Evolutionary conservation across 2,888 invertebrate species (phyloP).

Genomic region (Nezara viridula): DNA sequence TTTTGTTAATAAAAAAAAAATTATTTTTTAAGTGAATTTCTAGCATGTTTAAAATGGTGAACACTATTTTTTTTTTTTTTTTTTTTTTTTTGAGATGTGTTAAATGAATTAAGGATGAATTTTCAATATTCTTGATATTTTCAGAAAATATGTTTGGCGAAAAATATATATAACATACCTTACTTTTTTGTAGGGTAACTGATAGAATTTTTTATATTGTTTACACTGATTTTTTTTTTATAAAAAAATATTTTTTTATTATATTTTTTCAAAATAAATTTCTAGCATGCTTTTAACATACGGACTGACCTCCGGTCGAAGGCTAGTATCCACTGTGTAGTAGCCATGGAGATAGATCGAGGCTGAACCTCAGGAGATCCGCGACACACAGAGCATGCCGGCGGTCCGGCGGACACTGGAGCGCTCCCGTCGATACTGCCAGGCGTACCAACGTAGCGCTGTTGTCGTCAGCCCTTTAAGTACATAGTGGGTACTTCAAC

Average conservation of each 20-base stretch:
- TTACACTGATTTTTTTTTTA: background rate
- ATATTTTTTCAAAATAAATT: background rate
- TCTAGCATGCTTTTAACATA: background rate
- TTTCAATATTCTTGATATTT: no score
- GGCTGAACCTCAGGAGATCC: slow-evolving; percentile 68
- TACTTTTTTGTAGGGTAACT: background rate
- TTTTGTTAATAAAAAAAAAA: no score
- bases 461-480: background rate
- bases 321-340: slow-evolving; percentile 74
- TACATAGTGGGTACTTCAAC: no score
- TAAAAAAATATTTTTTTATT: slow-evolving; percentile 7
- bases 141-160: no score
- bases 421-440: background rate
- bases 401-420: slow-evolving; percentile 18
- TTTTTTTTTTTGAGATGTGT: no score
- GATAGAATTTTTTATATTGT: background rate
- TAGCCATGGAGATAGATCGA: slow-evolving; percentile 79
- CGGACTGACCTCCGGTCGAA: slow-evolving; percentile 72
- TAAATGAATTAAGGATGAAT: no score
- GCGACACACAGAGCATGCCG: background rate
- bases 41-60: no score
- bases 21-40: no score
- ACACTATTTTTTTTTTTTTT: no score
- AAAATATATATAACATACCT: no score
- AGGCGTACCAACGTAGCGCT: slow-evolving; percentile 28